A percentile compares a stretch with the other conserved stretches of the same genome.
phyloP scores from a whole-genome alignment of 2,113 vertebrate genomes.

The Pyrgilauda ruficollis region DNA sequence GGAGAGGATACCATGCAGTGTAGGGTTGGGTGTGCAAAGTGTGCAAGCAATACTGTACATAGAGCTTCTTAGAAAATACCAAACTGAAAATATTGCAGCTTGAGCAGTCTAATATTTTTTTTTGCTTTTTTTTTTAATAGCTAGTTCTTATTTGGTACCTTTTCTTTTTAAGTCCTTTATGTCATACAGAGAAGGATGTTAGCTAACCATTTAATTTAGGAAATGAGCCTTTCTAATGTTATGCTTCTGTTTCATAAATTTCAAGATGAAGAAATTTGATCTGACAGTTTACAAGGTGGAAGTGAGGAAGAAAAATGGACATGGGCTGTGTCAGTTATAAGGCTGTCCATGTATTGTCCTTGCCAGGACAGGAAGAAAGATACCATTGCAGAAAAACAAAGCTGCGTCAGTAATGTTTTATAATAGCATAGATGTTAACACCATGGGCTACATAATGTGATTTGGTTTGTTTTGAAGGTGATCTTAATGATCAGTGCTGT shows the following conservation, averaged over 20 bases:
- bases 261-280: background rate
- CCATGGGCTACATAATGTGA: background rate
- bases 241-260: background rate
- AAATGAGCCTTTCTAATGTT: background rate
- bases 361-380: background rate
- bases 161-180: background rate
- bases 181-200: background rate
- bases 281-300: background rate
- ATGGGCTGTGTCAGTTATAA: background rate
- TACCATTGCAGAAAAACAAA: background rate
- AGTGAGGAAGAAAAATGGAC: background rate
- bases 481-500: background rate
- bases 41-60: background rate
- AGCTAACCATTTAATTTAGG: background rate
- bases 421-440: background rate
- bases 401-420: background rate
- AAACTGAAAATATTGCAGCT: background rate
- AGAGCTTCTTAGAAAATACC: background rate
- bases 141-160: background rate
- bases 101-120: background rate
- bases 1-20: background rate
- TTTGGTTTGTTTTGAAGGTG: conserved; percentile 14
- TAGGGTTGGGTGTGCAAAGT: background rate
- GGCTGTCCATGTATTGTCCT: background rate
- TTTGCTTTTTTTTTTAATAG: background rate